Evolutionary conservation across 2,888 invertebrate genomes (phyloP), one percentile per base, ranked within the genome.

Genomic region (Pristionchus mayeri): DNA sequence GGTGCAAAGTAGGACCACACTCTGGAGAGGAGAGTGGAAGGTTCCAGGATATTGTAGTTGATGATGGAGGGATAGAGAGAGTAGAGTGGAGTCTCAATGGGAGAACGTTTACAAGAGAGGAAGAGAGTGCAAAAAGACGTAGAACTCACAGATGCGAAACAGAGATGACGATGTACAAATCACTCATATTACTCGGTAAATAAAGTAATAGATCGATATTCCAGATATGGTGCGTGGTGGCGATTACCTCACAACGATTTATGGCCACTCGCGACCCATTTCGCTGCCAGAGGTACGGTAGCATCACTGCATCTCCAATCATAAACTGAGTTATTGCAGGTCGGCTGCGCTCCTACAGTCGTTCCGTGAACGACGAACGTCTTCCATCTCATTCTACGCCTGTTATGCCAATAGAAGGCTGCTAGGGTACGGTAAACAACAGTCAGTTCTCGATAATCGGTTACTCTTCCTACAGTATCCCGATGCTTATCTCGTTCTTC

Each of bases 201-300:
- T 60, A 27, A 3, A 24, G 52, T 67, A 67, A 76, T 2, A 21
- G 40, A 76, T 48, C 27, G 48, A 30, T 85, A 24, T 86, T 89
- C 79, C 84, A 91, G 91, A 91, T 90, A 11, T 91, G 91, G 91
- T 89, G 90, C 79, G 91, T 91, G 0, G 91, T 91, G 2, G 88
- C 90, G 48, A 91, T 91, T 79, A 91, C 91, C 3, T 85, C 90
- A 13, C 91, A 91, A 79, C 87, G 91, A 37, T 91, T 89, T 85
- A 88, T 90, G 88, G 91, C 91, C 13, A 91, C 91, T 0, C 85
- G 91, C 37, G 91, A 91, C 85, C 91, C 91, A 4, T 91, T 91
- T 79, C 87, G 90, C 34, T 88, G 90, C 1, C 89, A 89, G 0
- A 86, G 91, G 86, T 90, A 80, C 76, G 48, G 30, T 76, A 76